Evolutionary conservation across 2,113 vertebrate genomes (phyloP).

Genomic region (Thamnophis sirtalis): DNA sequence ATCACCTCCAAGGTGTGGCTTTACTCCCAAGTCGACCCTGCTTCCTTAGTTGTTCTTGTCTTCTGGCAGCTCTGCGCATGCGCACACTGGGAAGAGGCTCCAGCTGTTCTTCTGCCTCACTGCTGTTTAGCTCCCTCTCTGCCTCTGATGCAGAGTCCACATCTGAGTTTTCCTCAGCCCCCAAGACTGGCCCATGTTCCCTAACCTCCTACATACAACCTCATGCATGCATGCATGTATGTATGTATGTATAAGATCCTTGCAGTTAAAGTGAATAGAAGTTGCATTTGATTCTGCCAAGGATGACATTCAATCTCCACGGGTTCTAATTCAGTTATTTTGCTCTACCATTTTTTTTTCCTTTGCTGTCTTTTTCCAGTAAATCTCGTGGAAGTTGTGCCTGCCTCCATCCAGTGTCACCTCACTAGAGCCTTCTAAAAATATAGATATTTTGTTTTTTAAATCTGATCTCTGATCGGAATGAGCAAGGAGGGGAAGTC

Average conservation of each 20-base stretch:
- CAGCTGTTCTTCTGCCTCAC: too few species aligned
- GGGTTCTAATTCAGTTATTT: conserved; percentile 29
- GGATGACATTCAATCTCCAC: conserved; percentile 22
- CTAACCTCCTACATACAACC: too few species aligned
- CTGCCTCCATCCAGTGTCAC: neutral
- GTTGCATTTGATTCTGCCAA: conserved; percentile 32
- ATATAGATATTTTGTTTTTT: neutral
- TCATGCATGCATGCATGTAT: too few species aligned
- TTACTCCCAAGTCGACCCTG: too few species aligned
- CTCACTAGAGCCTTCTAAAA: neutral
- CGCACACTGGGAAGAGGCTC: too few species aligned
- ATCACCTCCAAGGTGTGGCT: too few species aligned
- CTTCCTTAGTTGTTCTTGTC: too few species aligned
- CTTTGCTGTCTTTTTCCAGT: neutral
- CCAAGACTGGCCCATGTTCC: too few species aligned
- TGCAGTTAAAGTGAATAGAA: neutral
- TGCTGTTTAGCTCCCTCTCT: too few species aligned
- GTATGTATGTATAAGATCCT: neutral
- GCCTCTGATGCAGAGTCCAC: too few species aligned
- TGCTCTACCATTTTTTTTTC: conserved; percentile 22
- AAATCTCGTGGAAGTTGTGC: neutral
- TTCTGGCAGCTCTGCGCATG: too few species aligned
- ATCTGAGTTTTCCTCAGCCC: too few species aligned
- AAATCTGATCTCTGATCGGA: neutral
- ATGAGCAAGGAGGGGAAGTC: neutral